Evolutionary conservation across 2,888 invertebrate genomes (phyloP), one percentile per base, ranked within the genome.

Genomic region (Phalera bucephala): DNA sequence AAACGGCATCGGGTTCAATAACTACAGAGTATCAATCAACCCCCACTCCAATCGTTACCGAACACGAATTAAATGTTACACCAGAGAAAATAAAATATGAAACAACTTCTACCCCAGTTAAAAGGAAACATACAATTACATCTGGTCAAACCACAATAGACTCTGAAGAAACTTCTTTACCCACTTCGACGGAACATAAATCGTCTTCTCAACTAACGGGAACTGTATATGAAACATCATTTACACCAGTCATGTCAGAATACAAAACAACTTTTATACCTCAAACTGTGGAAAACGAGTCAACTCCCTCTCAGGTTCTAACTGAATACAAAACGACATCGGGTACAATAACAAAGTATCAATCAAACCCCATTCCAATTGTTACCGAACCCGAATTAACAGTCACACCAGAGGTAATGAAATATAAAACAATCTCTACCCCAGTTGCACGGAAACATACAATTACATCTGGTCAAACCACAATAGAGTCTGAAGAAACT

Each of bases 361-460:
- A n/a, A 21, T 4, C 3, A 17, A 17, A 17, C 17, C 17, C 3
- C 17, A n/a, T 3, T 2, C 22, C 5, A 4, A 9, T 22, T 8
- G 13, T 14, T 4, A 19, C 25, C 13, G 33, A 53, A 26, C 21
- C 34, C 20, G 20, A 14, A 30, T 34, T 13, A 0, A 38, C 25
- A 19, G 6, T 5, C 12, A 1, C 3, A 2, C 2, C 12, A 0
- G 2, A 6, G 1, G 7, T 9, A 11, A 6, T 6, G 3, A 46
- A 48, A 19, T 25, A 13, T 28, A 40, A 44, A 11, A 29, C 19
- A 5, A 44, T 36, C 30, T 29, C 38, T 12, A 9, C 1, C 1
- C 12, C 25, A 6, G 10, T 25, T 25, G 7, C 1, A 25, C 6
- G 7, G 6, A 7, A 25, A 2, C 7, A 25, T 12, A 9, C n/a